A percentile compares a stretch with the other conserved stretches of the same genome.
Evolutionary conservation across 2,888 invertebrate species (phyloP).

Genomic region (Gari tellinella): DNA sequence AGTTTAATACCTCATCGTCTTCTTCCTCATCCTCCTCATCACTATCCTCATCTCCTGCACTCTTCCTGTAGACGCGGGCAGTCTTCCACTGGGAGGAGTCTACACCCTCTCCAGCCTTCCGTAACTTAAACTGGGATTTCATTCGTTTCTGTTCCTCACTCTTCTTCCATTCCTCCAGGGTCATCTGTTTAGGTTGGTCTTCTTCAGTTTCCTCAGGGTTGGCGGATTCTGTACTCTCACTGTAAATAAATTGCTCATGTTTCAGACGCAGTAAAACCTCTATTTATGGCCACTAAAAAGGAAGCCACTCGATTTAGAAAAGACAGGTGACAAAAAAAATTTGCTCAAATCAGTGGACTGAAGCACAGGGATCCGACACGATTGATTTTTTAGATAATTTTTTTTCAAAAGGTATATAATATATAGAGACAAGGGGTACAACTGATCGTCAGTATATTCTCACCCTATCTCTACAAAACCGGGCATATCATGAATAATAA

Average conservation of each 20-base stretch:
- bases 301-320: no score
- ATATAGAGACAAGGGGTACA: no score
- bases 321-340: no score
- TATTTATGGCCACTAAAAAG: no score
- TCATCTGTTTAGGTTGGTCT: slow-evolving; percentile 93
- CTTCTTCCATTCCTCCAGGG: slow-evolving; percentile 97
- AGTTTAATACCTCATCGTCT: slow-evolving; percentile 61
- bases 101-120: slow-evolving; percentile 97
- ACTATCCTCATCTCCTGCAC: slow-evolving; percentile 86
- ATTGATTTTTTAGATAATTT: no score
- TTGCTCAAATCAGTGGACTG: no score
- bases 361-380: no score
- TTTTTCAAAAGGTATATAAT: no score
- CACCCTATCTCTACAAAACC: no score
- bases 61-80: slow-evolving; percentile 86
- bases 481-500: no score
- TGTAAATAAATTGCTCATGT: slow-evolving; percentile 35
- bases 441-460: no score
- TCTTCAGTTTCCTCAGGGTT: slow-evolving; percentile 85
- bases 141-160: slow-evolving; percentile 90
- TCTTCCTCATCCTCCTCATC: slow-evolving; percentile 87
- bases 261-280: not conserved
- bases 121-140: slow-evolving; percentile 94
- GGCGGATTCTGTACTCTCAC: slow-evolving; percentile 74
- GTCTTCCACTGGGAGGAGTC: slow-evolving; percentile 90